These are phyloP conservation scores for Amphiura filiformis DNA, from an alignment of 35 echinoderm and acorn worm species.

Conservation along the genomic window DNA sequence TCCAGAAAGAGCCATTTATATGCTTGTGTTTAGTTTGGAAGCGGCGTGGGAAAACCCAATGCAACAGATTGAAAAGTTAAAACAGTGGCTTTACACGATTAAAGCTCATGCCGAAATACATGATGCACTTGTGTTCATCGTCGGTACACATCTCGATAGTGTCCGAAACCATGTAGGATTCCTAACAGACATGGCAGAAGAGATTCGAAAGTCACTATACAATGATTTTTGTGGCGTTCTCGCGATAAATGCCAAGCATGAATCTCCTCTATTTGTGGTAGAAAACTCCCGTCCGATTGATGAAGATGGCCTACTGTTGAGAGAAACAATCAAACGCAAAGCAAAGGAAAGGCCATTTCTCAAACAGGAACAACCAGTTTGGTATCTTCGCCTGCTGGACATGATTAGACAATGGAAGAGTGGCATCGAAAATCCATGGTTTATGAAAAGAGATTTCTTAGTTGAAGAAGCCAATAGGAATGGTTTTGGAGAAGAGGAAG, in stretches of 20 bases:
- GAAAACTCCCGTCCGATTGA: constrained; percentile 35
- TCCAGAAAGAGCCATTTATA: constrained; percentile 2
- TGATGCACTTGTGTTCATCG: constrained; percentile 29
- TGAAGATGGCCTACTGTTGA: background rate
- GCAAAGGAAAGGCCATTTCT: constrained; percentile 7
- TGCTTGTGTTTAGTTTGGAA: constrained; percentile 19
- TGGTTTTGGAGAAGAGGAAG: background rate
- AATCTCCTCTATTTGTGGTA: constrained; percentile 5
- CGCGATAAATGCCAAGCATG: constrained; percentile 13
- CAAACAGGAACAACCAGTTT: background rate
- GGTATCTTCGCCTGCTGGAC: background rate
- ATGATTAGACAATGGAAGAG: background rate
- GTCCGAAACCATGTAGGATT: background rate
- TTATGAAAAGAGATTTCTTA: background rate
- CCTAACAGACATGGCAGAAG: background rate
- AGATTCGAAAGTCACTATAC: background rate
- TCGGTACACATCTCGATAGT: constrained; percentile 45
- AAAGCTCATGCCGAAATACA: constrained; percentile 17
- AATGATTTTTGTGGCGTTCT: constrained; percentile 25
- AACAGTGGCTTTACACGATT: constrained; percentile 15
- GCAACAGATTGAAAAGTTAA: constrained; percentile 5
- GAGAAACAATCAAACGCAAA: background rate
- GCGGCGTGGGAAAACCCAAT: background rate
- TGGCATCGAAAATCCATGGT: background rate
- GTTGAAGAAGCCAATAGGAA: background rate